Evolutionary conservation across 2,888 invertebrate genomes (phyloP).

Genomic region (Yponomeuta evonymella): DNA sequence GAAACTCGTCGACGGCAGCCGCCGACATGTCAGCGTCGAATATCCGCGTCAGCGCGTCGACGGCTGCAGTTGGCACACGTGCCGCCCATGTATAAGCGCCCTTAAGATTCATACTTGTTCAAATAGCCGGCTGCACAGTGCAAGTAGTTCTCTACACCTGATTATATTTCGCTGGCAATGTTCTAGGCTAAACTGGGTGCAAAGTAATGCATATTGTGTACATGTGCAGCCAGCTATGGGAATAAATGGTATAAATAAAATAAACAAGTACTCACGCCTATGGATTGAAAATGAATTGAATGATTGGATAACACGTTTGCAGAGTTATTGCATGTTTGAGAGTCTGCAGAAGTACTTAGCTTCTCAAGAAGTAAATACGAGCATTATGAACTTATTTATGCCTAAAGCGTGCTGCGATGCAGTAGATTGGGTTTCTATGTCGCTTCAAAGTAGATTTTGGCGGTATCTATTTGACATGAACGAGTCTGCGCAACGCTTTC

Average conservation of each 20-base stretch:
- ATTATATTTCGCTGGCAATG: no score
- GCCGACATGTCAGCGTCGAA: no score
- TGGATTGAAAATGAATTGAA: conserved; percentile 7
- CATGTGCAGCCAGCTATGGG: no score
- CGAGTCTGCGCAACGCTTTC: conserved; percentile 53
- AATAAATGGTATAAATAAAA: no score
- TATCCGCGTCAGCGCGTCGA: no score
- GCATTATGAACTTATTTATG: background rate
- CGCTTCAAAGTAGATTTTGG: conserved; percentile 54
- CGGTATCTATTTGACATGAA: conserved; percentile 38
- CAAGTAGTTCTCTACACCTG: background rate
- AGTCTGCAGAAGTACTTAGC: conserved; percentile 32
- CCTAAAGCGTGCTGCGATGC: background rate
- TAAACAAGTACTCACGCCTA: background rate
- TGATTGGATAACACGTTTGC: conserved; percentile 29
- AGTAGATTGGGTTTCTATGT: conserved; percentile 14
- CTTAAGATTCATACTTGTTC: background rate
- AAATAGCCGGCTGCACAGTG: background rate
- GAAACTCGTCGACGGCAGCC: no score
- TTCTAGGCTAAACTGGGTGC: no score
- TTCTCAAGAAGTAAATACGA: background rate
- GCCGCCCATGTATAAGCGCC: no score
- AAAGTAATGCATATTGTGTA: no score
- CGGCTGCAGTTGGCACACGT: no score
- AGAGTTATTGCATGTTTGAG: conserved; percentile 54